Base-by-base conservation (phyloP, 2,113 vertebrate genomes). In the Caloenas nicobarica region DNA sequence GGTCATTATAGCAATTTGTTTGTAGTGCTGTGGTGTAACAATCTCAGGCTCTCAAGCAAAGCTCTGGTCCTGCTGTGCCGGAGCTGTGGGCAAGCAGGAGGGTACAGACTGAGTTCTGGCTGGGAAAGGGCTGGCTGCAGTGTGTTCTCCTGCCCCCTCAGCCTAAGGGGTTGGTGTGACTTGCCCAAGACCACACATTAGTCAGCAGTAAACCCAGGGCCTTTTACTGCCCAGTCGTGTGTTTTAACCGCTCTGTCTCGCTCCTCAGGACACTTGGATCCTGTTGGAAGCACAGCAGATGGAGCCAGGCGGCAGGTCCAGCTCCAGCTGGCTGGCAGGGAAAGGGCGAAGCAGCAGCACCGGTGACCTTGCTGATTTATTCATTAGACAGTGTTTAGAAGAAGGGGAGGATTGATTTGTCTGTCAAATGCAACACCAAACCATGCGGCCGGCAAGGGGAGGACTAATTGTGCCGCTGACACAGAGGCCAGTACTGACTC, bases 281-380 rank as follows among this genome's bases (percentile, higher is more conserved):
- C 92, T 86, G 36, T 36, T 81, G 81, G 81, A 72, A 84, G 64
- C 54, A 62, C 71, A 40, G 69, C 85, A 81, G 91, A 93, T 92
- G 81, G 95, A 96, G 86, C 28, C 77, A 95, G 88, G 92, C 58
- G 0, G 91, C 93, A 76, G 70, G 91, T 89, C 95, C 95, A 57
- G 86, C 64, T 91, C 73, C 54, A 86, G 82, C 89, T 24, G 74
- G 83, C 71, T 92, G 94, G 54, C 95, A 76, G 92, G 68, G 66
- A 95, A 84, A 86, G 91, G 92, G 73, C 81, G 0, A 94, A 91
- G 91, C 90, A 66, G 87, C 71, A 92, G 81, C 96, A 96, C 62
- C 34, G 44, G 66, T 93, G 88, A 97, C 97, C 97, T 97, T 94
- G 95, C 93, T 97, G 96, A 96, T 96, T 96, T 97, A 97, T 97